Evolutionary conservation across 2,113 vertebrate species (phyloP).

Genomic region (Cyanoramphus novaezelandiae): DNA sequence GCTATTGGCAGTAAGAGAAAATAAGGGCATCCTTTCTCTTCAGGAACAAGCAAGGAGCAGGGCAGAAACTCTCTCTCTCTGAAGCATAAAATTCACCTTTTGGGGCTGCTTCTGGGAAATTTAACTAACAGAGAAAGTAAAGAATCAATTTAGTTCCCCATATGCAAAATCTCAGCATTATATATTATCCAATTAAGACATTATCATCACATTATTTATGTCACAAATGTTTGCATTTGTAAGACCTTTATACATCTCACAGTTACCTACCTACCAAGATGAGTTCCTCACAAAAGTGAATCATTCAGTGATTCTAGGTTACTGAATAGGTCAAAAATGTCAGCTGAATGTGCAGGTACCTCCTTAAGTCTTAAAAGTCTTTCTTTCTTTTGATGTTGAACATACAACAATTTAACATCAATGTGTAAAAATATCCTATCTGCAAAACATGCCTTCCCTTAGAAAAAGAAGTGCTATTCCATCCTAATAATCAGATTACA

Average conservation of each 20-base stretch:
- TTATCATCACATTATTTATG: not conserved
- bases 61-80: not conserved
- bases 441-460: not conserved
- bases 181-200: not conserved
- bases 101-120: not conserved
- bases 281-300: not conserved
- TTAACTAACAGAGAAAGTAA: not conserved
- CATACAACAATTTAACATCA: not conserved
- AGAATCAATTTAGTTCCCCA: not conserved
- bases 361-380: not conserved
- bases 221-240: not conserved
- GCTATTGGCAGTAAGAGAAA: not conserved
- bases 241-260: not conserved
- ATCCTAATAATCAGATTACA: not conserved
- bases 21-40: not conserved
- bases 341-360: not conserved
- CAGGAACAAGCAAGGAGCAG: not conserved
- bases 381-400: not conserved
- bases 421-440: not conserved
- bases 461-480: not conserved
- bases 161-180: not conserved
- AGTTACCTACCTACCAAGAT: not conserved
- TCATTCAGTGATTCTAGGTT: not conserved
- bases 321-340: not conserved
- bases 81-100: not conserved